Evolutionary conservation across 2,797 vertebrate genomes (phyloP).

Genomic region (Spheniscus humboldti): DNA sequence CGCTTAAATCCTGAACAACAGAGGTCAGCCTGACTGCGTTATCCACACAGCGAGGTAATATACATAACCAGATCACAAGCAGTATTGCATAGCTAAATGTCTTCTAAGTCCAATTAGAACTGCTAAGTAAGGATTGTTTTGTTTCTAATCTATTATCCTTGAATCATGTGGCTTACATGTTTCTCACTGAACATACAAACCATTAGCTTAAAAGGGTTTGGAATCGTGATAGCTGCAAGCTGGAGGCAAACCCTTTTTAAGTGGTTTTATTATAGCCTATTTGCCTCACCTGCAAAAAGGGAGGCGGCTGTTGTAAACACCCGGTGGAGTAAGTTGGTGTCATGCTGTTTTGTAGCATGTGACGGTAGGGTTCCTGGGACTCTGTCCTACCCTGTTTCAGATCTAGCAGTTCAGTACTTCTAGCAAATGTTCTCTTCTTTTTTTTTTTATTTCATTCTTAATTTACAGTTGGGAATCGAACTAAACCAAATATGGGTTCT

Average conservation of each 20-base stretch:
- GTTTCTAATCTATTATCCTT: neutral
- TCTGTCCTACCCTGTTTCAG: neutral
- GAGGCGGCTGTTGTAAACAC: constrained; percentile 18
- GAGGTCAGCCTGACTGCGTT: no score
- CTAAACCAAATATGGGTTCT: neutral
- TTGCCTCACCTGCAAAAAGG: neutral
- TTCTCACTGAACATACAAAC: neutral
- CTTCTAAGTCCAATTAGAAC: neutral
- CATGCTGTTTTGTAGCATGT: neutral
- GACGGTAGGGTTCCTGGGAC: neutral
- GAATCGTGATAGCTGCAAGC: neutral
- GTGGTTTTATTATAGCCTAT: neutral
- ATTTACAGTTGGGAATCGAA: neutral
- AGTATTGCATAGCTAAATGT: neutral
- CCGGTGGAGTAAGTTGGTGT: neutral
- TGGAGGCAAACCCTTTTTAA: neutral
- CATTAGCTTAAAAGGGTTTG: constrained; percentile 18
- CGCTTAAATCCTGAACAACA: neutral
- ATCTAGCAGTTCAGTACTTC: neutral
- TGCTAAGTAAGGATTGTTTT: neutral
- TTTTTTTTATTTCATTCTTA: neutral
- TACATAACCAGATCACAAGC: neutral
- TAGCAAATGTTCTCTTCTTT: neutral
- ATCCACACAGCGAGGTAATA: neutral
- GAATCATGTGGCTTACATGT: neutral